A percentile compares a stretch with the other conserved stretches of the same genome.
These are phyloP conservation scores for Dioctria rufipes DNA, from an alignment of 2,888 invertebrate genomes.

Conservation along the genomic window DNA sequence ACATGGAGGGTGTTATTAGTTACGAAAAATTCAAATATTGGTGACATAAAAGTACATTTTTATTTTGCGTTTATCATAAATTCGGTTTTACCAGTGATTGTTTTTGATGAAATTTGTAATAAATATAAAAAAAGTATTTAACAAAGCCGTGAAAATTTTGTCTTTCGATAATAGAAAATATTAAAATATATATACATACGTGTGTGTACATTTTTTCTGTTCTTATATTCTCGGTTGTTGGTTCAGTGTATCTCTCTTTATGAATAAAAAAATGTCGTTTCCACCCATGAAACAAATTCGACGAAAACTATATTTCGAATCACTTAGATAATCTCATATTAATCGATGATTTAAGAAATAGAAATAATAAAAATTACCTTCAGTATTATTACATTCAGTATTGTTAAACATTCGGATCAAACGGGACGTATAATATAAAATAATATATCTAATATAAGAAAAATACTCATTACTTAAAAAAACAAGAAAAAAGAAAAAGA, in stretches of 20 bases:
- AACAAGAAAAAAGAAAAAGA: neutral
- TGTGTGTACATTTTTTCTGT: slow-evolving; percentile 37
- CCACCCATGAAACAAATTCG: slow-evolving; percentile 37
- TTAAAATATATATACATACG: neutral
- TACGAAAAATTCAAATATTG: slow-evolving; percentile 61
- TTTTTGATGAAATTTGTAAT: slow-evolving; percentile 41
- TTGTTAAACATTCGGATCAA: slow-evolving; percentile 37
- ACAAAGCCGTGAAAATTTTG: slow-evolving; percentile 33
- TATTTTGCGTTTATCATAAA: slow-evolving; percentile 51
- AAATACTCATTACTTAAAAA: slow-evolving; percentile 1
- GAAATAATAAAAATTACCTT: slow-evolving; percentile 29
- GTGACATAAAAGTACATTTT: slow-evolving; percentile 57
- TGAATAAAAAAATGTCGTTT: slow-evolving; percentile 41
- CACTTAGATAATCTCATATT: slow-evolving; percentile 18
- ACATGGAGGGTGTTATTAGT: slow-evolving; percentile 65
- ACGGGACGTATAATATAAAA: slow-evolving; percentile 46
- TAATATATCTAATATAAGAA: slow-evolving; percentile 40
- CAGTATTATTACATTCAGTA: neutral
- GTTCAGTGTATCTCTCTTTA: slow-evolving; percentile 33
- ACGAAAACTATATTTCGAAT: slow-evolving; percentile 22
- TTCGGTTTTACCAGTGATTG: slow-evolving; percentile 52
- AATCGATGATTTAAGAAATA: slow-evolving; percentile 7
- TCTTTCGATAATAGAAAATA: slow-evolving; percentile 21
- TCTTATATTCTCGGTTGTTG: neutral
- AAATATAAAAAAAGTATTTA: slow-evolving; percentile 37